These are phyloP conservation scores for Leptopilina syphax DNA, from an alignment of 2,888 invertebrate genomes.

Conservation along the genomic window DNA sequence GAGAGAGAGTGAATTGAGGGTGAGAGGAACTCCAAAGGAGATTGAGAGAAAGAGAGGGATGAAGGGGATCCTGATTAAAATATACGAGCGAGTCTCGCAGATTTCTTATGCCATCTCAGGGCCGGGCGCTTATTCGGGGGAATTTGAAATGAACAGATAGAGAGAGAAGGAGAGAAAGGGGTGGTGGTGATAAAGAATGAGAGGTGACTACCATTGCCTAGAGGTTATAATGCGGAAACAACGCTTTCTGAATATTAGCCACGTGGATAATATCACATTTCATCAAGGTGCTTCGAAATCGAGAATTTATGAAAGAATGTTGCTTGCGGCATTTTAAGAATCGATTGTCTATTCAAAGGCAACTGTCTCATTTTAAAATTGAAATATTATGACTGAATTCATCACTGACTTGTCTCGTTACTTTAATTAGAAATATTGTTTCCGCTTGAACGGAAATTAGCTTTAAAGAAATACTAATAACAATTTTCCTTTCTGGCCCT, in stretches of 20 bases:
- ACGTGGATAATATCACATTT: constrained; percentile 56
- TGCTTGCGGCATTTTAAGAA: constrained; percentile 49
- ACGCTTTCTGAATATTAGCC: constrained; percentile 61
- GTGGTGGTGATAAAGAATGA: not conserved
- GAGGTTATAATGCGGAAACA: constrained; percentile 53
- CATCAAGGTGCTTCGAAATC: constrained; percentile 50
- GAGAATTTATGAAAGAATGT: constrained; percentile 52
- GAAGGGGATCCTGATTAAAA: constrained; percentile 70
- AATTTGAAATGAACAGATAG: constrained; percentile 71
- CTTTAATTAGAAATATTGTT: no score
- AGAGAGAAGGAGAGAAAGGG: not conserved
- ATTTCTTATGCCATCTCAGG: constrained; percentile 64
- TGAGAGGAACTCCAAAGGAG: constrained; percentile 17
- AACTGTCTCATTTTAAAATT: not conserved
- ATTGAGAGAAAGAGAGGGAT: constrained; percentile 42
- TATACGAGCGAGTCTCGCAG: constrained; percentile 70
- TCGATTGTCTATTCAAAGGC: no score
- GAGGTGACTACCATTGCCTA: constrained; percentile 52
- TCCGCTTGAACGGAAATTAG: no score
- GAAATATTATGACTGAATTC: no score
- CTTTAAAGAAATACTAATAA: no score
- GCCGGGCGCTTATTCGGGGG: constrained; percentile 69
- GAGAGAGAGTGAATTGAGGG: not conserved
- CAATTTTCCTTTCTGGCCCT: no score
- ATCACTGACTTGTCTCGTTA: no score